Base-by-base conservation (phyloP, 2,113 vertebrate species). In the Poecile atricapillus region DNA sequence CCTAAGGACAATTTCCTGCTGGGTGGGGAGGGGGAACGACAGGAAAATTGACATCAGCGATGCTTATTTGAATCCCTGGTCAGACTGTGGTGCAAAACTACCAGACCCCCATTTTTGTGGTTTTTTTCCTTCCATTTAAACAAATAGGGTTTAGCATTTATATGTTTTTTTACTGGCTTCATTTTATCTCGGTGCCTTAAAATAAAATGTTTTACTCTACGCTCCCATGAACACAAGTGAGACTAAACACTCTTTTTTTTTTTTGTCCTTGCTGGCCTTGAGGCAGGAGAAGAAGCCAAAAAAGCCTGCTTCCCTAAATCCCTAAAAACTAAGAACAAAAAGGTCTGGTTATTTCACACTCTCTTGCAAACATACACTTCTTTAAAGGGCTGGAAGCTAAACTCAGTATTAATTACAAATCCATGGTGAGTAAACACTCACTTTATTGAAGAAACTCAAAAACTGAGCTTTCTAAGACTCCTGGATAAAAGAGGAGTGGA, bases 1-100 rank as follows among this genome's bases (percentile, higher is more conserved):
- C 44, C 65, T 50, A 96, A 71, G 85, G 90, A 90, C 79, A 74
- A 15, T 30, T 86, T 85, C 91, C 82, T 79, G 46, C 46, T 83
- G 86, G 43, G 76, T 60, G 28, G 60, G 64, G 35, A 93, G 27
- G n/a, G 9, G 27, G 53, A n/a, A 69, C 3, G 2, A 58, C 46
- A 62, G 28, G 87, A 95, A 96, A 92, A 94, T 68, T 90, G 83
- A 86, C 75, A 56, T 94, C 30, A 87, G 81, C 87, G 44, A 82
- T 87, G 59, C 69, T 91, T 71, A 80, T 39, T 77, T 52, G 77
- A 92, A 91, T 80, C 25, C 47, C 33, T 84, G 60, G 43, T 55
- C 75, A 93, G 85, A 43, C 52, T 41, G 33, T 6, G 17, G 56
- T 1, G 4, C 9, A 41, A 55, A 94, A 44, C 41, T 15, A 50